These are phyloP conservation scores for Dolichomitus sp. DNA, from an alignment of 2,888 invertebrate genomes.

Conservation along the genomic window DNA sequence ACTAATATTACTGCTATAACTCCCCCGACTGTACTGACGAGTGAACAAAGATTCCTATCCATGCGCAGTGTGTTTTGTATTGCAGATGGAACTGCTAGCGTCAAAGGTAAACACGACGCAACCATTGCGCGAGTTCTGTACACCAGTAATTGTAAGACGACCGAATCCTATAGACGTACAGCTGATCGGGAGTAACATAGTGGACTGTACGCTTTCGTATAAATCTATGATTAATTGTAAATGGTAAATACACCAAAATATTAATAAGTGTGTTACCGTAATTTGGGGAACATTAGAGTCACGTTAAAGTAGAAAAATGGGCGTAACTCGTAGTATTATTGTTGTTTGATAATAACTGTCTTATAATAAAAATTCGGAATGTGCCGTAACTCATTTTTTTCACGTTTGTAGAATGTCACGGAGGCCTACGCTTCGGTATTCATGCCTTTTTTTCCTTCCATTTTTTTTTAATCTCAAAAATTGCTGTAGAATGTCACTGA, in stretches of 20 bases:
- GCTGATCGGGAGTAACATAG: constrained; percentile 41
- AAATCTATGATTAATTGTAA: constrained; percentile 35
- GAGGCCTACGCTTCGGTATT: neutral
- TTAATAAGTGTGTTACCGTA: neutral
- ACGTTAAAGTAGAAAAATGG: constrained; percentile 21
- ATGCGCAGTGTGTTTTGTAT: neutral
- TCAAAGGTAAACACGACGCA: neutral
- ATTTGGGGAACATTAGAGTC: neutral
- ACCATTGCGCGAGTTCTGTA: neutral
- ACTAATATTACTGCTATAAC: neutral
- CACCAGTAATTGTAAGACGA: constrained; percentile 10
- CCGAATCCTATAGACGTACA: constrained; percentile 17
- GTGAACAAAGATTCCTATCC: constrained; percentile 16
- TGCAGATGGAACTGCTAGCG: constrained; percentile 19
- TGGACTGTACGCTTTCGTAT: constrained; percentile 10
- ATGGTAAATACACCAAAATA: constrained; percentile 55
- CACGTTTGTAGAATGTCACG: constrained; percentile 8
- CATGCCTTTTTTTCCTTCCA: constrained; percentile 18
- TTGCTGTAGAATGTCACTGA: neutral
- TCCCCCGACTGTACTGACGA: neutral
- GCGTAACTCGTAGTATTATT: constrained; percentile 26
- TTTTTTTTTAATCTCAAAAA: constrained; percentile 4
- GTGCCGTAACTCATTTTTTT: constrained; percentile 37
- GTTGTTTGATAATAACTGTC: constrained; percentile 16
- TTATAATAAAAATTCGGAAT: constrained; percentile 40